Evolutionary conservation across 2,113 vertebrate species (phyloP).

Genomic region (Dromaius novaehollandiae): DNA sequence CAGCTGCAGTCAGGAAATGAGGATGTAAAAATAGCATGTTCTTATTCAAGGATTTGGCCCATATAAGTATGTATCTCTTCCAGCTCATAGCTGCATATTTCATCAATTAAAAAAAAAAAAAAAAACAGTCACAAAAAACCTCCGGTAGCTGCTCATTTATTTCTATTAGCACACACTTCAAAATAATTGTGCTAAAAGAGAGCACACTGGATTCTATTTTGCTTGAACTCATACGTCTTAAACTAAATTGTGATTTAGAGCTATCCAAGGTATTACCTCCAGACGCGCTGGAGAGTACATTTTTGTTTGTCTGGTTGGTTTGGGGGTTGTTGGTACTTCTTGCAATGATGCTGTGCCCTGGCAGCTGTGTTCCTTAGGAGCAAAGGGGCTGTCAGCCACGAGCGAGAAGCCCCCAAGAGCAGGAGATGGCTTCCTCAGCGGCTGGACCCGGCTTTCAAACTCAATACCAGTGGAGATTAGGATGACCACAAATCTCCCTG

Average conservation of each 20-base stretch:
- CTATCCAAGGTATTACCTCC: neutral
- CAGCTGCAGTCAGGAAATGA: constrained; percentile 52
- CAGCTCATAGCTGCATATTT: neutral
- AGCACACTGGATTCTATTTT: neutral
- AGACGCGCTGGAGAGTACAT: neutral
- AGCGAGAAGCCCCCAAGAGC: neutral
- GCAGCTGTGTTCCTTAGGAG: neutral
- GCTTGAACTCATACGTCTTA: neutral
- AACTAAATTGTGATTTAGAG: neutral
- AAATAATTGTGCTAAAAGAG: neutral
- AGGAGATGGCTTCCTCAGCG: neutral
- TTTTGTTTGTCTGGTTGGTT: neutral
- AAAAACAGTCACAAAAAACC: neutral
- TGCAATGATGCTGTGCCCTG: neutral
- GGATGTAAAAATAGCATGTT: constrained; percentile 42
- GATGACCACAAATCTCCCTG: neutral
- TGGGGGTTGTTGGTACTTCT: neutral
- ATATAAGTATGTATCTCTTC: neutral
- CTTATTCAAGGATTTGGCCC: constrained; percentile 43
- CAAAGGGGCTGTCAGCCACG: neutral
- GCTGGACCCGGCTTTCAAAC: neutral
- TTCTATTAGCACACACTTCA: neutral
- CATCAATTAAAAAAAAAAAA: neutral
- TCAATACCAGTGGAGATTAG: neutral
- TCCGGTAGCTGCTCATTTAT: neutral